A percentile compares a stretch with the other conserved stretches of the same genome.
Conservation (phyloP, 2,113 vertebrate species). For the Oostethus manadensis region DNA sequence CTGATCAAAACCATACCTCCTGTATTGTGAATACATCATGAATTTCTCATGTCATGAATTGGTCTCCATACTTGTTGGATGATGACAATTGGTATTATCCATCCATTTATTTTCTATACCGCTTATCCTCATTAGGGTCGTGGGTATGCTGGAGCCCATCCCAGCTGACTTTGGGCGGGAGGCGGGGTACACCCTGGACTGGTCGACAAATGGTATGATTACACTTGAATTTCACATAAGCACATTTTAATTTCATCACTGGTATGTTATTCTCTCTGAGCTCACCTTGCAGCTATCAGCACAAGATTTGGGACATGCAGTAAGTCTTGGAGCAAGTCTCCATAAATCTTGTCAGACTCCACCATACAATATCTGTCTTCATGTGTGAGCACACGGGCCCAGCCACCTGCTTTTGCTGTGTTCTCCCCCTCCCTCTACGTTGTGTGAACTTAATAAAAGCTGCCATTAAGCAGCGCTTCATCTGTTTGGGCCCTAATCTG, state of each 20-base stretch:
- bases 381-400: conserved; percentile 52
- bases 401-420: conserved; percentile 65
- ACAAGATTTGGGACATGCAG: conserved; percentile 27
- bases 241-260: conserved; percentile 14
- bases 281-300: conserved; percentile 32
- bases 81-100: background rate
- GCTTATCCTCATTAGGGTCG: too few species aligned
- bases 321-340: conserved; percentile 51
- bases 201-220: conserved; percentile 6
- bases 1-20: too few species aligned
- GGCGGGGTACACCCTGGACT: too few species aligned
- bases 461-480: conserved; percentile 70
- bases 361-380: conserved; percentile 58
- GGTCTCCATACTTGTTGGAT: too few species aligned
- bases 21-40: too few species aligned
- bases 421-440: conserved; percentile 33
- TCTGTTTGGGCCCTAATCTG: conserved; percentile 69
- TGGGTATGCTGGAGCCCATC: too few species aligned
- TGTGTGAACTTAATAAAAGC: conserved; percentile 73
- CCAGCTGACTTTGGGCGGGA: too few species aligned
- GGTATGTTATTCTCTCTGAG: conserved; percentile 28
- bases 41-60: too few species aligned
- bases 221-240: conserved; percentile 29
- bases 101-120: too few species aligned
- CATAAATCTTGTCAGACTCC: conserved; percentile 59